Percentiles rank a stretch among this genome's conserved stretches.
Conservation (phyloP, 2,888 invertebrate species). For the Monoplex corrugatus region DNA sequence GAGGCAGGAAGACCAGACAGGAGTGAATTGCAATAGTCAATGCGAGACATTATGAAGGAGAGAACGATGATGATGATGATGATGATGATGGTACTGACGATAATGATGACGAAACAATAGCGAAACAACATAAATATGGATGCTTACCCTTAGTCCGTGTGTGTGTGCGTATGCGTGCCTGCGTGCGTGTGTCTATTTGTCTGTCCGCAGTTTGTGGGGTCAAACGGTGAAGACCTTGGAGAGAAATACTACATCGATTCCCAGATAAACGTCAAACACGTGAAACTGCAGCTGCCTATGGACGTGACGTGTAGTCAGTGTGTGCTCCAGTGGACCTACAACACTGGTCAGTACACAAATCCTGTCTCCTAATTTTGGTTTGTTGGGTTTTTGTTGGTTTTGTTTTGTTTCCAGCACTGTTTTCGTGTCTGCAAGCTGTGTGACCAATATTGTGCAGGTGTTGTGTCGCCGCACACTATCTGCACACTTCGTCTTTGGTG, state of each 20-base stretch:
- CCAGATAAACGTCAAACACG: slow-evolving; percentile 8
- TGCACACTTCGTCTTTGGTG: background rate
- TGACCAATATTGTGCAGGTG: no score
- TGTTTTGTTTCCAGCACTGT: no score
- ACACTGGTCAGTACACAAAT: slow-evolving; percentile 40
- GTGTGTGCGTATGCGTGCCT: slow-evolving; percentile 12
- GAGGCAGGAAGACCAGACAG: no score
- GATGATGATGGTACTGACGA: no score
- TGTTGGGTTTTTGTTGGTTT: no score
- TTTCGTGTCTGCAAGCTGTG: no score
- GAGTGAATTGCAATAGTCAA: no score
- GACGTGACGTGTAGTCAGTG: slow-evolving; percentile 68
- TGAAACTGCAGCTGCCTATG: slow-evolving; percentile 65
- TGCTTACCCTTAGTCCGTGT: background rate
- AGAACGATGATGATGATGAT: no score
- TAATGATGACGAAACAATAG: no score
- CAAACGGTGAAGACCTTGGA: slow-evolving; percentile 15
- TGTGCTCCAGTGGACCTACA: slow-evolving; percentile 70
- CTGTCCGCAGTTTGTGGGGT: background rate
- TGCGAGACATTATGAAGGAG: no score
- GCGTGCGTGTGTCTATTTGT: background rate
- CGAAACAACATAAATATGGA: no score
- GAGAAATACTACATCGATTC: slow-evolving; percentile 27
- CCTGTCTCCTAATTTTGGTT: background rate
- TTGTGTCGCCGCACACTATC: no score